Evolutionary conservation across 2,113 vertebrate genomes (phyloP).

Genomic region (Pontoporia blainvillei): DNA sequence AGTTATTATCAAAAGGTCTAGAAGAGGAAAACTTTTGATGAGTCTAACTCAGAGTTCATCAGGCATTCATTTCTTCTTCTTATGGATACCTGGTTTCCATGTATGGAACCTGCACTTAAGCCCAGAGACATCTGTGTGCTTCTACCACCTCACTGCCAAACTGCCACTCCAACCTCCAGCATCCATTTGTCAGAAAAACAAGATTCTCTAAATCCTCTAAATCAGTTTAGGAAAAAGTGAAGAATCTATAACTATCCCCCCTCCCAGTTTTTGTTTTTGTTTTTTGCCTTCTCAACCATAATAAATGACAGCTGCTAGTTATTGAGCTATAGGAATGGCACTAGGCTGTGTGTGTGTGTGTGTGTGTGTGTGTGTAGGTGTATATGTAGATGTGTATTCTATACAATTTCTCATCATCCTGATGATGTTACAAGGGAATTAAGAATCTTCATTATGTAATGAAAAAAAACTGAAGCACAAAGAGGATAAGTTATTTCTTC

Average conservation of each 20-base stretch:
- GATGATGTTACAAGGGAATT: background rate
- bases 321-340: background rate
- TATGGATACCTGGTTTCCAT: background rate
- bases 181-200: background rate
- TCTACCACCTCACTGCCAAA: background rate
- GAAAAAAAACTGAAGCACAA: background rate
- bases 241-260: background rate
- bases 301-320: background rate
- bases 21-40: background rate
- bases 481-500: background rate
- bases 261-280: background rate
- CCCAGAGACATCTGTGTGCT: background rate
- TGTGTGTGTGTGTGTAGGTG: no score
- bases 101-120: background rate
- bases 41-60: background rate
- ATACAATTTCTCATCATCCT: background rate
- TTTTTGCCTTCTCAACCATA: background rate
- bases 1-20: background rate
- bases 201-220: background rate
- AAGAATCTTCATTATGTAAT: background rate
- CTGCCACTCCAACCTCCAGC: background rate
- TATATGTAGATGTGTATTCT: background rate
- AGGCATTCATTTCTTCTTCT: background rate
- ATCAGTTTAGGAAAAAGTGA: background rate
- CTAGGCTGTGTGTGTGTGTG: background rate